Conservation (phyloP, 2,888 invertebrate genomes). For the Drosophila crucigera region DNA sequence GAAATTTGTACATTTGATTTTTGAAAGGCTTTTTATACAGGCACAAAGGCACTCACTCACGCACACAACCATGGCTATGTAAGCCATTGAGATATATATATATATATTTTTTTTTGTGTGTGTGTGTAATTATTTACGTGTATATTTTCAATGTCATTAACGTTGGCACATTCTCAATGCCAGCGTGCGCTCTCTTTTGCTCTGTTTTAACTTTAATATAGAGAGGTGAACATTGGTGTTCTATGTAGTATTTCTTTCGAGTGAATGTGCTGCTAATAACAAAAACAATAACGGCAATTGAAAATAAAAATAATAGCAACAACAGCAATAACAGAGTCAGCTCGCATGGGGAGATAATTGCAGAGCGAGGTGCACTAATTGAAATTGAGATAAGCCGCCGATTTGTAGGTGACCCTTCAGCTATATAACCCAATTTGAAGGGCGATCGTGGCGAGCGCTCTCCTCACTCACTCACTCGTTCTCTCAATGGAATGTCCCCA, state of each 20-base stretch:
- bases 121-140: slow-evolving; percentile 24
- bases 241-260: slow-evolving; percentile 31
- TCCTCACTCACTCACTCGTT: not conserved
- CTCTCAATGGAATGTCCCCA: not conserved
- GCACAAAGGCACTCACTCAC: not conserved
- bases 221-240: slow-evolving; percentile 38
- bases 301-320: not conserved
- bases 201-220: slow-evolving; percentile 20
- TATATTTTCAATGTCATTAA: slow-evolving; percentile 67
- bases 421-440: slow-evolving; percentile 67
- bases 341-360: slow-evolving; percentile 31
- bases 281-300: slow-evolving; percentile 5
- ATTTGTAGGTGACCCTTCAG: slow-evolving; percentile 74
- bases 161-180: slow-evolving; percentile 50
- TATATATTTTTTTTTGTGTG: not conserved
- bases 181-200: slow-evolving; percentile 6
- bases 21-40: slow-evolving; percentile 36
- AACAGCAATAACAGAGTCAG: slow-evolving; percentile 8
- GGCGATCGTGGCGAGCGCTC: slow-evolving; percentile 40
- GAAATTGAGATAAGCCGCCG: slow-evolving; percentile 44
- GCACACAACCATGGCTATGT: slow-evolving; percentile 4
- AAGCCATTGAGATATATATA: slow-evolving; percentile 7
- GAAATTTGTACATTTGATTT: slow-evolving; percentile 6
- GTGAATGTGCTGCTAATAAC: slow-evolving; percentile 20
- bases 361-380: slow-evolving; percentile 38